Percentiles rank a stretch among this genome's conserved stretches.
Conservation (phyloP, 2,797 vertebrate species). For the Cuculus canorus region DNA sequence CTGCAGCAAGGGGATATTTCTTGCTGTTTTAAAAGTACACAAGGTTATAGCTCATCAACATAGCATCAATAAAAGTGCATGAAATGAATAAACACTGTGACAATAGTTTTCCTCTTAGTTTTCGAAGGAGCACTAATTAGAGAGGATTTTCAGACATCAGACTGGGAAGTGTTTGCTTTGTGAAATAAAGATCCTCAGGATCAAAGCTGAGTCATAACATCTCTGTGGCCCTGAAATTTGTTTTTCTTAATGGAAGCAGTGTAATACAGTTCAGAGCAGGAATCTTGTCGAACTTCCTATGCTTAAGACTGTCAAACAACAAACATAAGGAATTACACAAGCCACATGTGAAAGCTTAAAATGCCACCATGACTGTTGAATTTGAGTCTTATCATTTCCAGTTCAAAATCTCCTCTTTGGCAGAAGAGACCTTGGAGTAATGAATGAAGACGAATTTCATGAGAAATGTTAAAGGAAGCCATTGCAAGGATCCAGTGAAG, state of each 20-base stretch:
- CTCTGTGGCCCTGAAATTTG: slow-evolving; percentile 31
- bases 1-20: background rate
- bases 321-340: slow-evolving; percentile 13
- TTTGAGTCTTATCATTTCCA: slow-evolving; percentile 14
- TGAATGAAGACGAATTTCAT: background rate
- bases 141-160: slow-evolving; percentile 18
- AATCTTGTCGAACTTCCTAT: slow-evolving; percentile 13
- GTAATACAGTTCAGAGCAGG: background rate
- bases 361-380: background rate
- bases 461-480: background rate
- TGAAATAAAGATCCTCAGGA: slow-evolving; percentile 8
- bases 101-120: background rate
- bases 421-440: background rate
- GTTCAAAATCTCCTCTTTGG: background rate
- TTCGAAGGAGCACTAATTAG: slow-evolving; percentile 24
- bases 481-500: background rate
- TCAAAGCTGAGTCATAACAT: slow-evolving; percentile 48
- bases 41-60: background rate
- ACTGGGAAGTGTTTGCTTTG: background rate
- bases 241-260: slow-evolving; percentile 44
- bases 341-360: background rate
- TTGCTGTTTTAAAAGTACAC: slow-evolving; percentile 5
- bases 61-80: background rate
- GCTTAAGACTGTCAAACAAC: background rate
- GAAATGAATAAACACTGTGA: background rate